Evolutionary conservation across 2,797 vertebrate genomes (phyloP), one percentile per base, ranked within the genome.

Genomic region (Xyrichtys novacula): DNA sequence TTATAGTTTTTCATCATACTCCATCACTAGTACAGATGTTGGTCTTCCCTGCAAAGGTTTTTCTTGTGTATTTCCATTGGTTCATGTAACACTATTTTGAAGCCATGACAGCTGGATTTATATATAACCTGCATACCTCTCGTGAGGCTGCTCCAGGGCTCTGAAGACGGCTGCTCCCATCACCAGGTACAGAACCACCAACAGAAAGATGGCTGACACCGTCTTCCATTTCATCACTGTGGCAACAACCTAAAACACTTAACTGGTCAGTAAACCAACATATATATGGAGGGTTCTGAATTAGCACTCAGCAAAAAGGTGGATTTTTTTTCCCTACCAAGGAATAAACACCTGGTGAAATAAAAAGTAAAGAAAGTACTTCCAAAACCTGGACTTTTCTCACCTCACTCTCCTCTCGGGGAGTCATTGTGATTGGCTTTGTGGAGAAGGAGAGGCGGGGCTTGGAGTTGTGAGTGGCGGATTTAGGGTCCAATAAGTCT

Each of bases 151-250:
- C 75, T 99, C 97, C 95, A 99, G 85, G 2, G 95, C 93, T 91
- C 95, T 97, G 94, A 99, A 98, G 65, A 98, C 96, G 0, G 95
- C 96, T 80, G 97, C 97, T 87, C 97, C 97, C 63, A 96, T 95
- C 90, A 99, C 96, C 91, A 99, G 93, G 82, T 98, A 99, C 65
- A 98, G 91, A 19, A 98, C 96, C 55, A 99, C 97, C 93, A 99
- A 91, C 70, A 98, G 90, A 90, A 98, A 99, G 84, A 98, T 96
- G 77, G 95, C 96, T 28, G 95, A 94, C 66, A 98, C 97, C 0
- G 97, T 98, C 94, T 98, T 98, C 97, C 97, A 96, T 94, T 98
- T 98, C 97, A 98, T 99, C 85, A 98, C 97, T 88, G 95, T 97
- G 88, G 96, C 93, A 77, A 96, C 84, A 73, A 90, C 83, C 91